Base-by-base conservation (phyloP, 23 tunicate genomes). In the Clavelina lepadiformis region DNA sequence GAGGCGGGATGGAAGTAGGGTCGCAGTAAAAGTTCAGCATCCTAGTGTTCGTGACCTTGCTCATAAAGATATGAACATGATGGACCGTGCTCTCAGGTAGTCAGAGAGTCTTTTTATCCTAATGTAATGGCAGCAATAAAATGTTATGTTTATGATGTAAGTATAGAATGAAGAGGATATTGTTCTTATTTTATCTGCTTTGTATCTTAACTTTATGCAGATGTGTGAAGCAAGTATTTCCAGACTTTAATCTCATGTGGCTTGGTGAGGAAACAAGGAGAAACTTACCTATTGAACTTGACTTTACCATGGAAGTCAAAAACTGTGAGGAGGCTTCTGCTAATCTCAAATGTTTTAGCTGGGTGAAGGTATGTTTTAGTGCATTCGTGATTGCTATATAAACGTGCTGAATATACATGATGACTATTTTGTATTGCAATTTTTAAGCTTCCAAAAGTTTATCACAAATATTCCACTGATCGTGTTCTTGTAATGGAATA, bases 21-120 rank as follows among this genome's bases (percentile, higher is more conserved):
- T 93, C 31, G 98, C 98, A n/a, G 98, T 93, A 1, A 93, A 93
- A 56, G 94, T 93, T 31, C 98, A 93, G 35, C 98, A 93, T 46
- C 82, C 94, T 1, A 64, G 33, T 22, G 98, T 93, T 3, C 78
- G 81, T 19, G 83, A 85, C 20, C 49, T 81, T 7, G 82, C 98
- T 21, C 69, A 84, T 31, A 63, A 78, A 20, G 98, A 93, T 44
- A 79, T 93, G 87, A 50, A 72, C 23, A 68, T 93, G 69, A 93
- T 91, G 79, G 98, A 93, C 20, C 4, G 31, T 27, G 87, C 81
- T 31, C 37, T 86, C 3, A 65, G 50, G 82, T 75, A 23, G 13
- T 37, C 5, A 64, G 3, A 26, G 20, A 7, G 13, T 44, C 29
- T 24, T 24, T 7, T 26, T 60, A 60, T 26, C 46, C 20, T 28